Evolutionary conservation across 2,113 vertebrate species (phyloP).

Genomic region (Rhinoptilus africanus): DNA sequence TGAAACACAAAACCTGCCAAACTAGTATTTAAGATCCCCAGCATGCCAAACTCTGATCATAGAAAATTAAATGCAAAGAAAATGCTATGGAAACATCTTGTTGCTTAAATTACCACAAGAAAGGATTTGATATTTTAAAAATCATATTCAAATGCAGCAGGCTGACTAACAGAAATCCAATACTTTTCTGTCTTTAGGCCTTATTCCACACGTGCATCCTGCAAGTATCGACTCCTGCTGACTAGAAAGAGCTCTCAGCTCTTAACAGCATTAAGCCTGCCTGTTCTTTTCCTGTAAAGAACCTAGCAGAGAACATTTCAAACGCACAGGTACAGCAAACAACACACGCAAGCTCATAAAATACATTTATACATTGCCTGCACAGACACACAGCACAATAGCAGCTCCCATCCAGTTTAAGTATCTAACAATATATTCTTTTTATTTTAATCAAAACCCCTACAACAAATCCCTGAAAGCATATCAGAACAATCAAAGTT

Average conservation of each 20-base stretch:
- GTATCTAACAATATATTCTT: not conserved
- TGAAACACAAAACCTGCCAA: slow-evolving; percentile 28
- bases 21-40: slow-evolving; percentile 11
- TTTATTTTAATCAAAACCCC: not conserved
- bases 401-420: not conserved
- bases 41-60: not conserved
- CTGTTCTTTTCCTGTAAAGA: not conserved
- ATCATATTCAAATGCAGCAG: not conserved
- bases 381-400: not conserved
- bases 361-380: not conserved
- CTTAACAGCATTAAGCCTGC: not conserved
- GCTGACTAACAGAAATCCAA: slow-evolving; percentile 2
- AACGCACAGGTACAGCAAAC: not conserved
- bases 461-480: not conserved
- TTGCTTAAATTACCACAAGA: slow-evolving; percentile 28
- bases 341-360: not conserved
- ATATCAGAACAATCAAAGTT: not conserved
- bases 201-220: not conserved
- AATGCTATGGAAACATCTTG: slow-evolving; percentile 29
- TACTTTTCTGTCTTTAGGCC: not conserved
- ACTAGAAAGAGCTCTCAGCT: not conserved
- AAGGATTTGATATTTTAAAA: slow-evolving; percentile 3
- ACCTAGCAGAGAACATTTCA: not conserved
- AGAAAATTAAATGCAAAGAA: slow-evolving; percentile 27
- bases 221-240: not conserved